Percentiles rank a stretch among this genome's conserved stretches.
These are phyloP conservation scores for Lycocerus yunnanus DNA, from an alignment of 2,888 invertebrate genomes.

Conservation along the genomic window DNA sequence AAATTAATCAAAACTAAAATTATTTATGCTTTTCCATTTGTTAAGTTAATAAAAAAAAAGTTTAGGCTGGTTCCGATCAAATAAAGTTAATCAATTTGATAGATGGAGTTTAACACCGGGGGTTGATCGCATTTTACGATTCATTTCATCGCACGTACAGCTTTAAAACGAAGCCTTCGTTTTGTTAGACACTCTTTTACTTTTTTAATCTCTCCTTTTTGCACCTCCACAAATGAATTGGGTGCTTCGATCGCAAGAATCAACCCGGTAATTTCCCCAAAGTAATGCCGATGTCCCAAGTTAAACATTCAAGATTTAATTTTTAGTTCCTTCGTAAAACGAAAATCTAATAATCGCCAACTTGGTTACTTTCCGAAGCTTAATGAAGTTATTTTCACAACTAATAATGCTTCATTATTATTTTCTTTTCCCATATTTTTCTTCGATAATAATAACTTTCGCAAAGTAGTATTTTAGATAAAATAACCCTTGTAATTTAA, in stretches of 20 bases:
- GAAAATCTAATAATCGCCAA: constrained; percentile 24
- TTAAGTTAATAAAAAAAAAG: neutral
- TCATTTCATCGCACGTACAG: constrained; percentile 17
- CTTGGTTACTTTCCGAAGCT: constrained; percentile 6
- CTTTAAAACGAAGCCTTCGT: constrained; percentile 12
- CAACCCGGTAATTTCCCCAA: constrained; percentile 39
- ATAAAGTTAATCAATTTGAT: constrained; percentile 22
- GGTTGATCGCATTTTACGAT: constrained; percentile 13
- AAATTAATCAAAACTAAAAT: neutral
- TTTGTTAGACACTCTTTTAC: constrained; percentile 16
- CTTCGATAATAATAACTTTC: neutral
- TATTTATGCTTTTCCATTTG: neutral
- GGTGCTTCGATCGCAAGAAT: constrained; percentile 31
- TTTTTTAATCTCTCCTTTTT: constrained; percentile 11
- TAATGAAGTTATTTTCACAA: constrained; percentile 9
- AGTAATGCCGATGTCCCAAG: constrained; percentile 40
- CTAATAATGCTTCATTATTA: constrained; percentile 17
- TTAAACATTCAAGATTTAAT: constrained; percentile 38
- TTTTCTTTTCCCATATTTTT: constrained; percentile 1
- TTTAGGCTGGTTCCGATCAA: neutral
- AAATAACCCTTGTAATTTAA: neutral
- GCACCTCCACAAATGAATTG: constrained; percentile 16
- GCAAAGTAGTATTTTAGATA: neutral
- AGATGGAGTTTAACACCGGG: neutral
- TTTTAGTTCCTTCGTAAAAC: constrained; percentile 30